Base-by-base conservation (phyloP, 1,140 invertebrate genomes). In the Neodiprion fabricii region DNA sequence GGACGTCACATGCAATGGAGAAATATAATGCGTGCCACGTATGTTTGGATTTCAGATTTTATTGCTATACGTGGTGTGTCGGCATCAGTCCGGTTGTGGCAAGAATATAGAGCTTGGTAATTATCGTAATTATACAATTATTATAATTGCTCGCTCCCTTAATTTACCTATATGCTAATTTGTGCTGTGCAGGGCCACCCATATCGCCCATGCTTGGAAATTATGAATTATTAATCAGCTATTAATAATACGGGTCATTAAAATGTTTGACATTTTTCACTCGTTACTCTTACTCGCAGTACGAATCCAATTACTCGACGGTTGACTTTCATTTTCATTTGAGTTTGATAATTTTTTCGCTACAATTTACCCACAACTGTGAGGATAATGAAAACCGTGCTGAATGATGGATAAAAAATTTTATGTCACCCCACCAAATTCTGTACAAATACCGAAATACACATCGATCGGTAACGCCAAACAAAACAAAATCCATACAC, bases 221-320 rank as follows among this genome's bases (percentile, higher is more conserved):
- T 76, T 78, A 81, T 81, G 80, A 83, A 83, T 81, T 81, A 81
- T 83, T 81, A 81, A 82, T 82, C 81, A 66, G 53, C 53, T 61
- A 61, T 61, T 61, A 61, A 61, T 61, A 61, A 61, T 61, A 61
- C 53, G 53, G 11, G 7, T 61, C 53, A 17, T 61, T 61, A 61
- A 61, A 17, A 61, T 40, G 28, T 40, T 40, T 40, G 28, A 40
- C 28, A 40, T 40, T 40, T 40, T 40, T 40, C 28, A 3, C 5
- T 40, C 28, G 5, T 40, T 40, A 40, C 28, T 40, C 28, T 5
- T 40, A 3, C 28, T 40, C 28, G 28, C 5, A 40, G 28, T 1
- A 40, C 28, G 28, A 40, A 40, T 40, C 28, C 28, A 40, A 40
- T 40, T 40, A 40, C 28, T 40, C 8, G 53, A 12, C 9, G 9